These are phyloP conservation scores for Nomada fucata DNA, from an alignment of 2,888 invertebrate genomes.

Conservation along the genomic window DNA sequence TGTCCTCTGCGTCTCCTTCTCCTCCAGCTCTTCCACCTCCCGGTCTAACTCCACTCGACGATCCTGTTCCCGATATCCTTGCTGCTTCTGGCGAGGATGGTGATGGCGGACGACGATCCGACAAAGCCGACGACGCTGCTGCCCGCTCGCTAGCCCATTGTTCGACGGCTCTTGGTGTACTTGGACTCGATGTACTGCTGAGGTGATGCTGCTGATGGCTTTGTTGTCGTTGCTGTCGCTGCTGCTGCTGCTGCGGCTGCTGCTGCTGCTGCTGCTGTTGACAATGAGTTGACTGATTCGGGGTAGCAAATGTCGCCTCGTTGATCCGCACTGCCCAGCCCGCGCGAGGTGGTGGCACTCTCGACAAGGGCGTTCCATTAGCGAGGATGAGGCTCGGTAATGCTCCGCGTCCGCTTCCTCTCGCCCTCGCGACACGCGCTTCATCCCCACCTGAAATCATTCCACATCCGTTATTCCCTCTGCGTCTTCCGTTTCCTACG, in stretches of 20 bases:
- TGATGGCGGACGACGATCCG: constrained; percentile 68
- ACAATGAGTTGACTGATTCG: constrained; percentile 58
- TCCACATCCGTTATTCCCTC: not conserved
- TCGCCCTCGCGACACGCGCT: constrained; percentile 84
- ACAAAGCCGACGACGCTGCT: constrained; percentile 64
- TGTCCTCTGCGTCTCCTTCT: constrained; percentile 32
- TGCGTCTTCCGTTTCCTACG: not conserved
- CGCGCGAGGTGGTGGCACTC: constrained; percentile 82
- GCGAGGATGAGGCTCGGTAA: constrained; percentile 79
- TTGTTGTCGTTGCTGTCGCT: not conserved
- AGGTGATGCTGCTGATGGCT: constrained; percentile 43
- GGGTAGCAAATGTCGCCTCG: constrained; percentile 71
- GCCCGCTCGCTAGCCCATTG: constrained; percentile 75
- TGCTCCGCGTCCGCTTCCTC: constrained; percentile 84
- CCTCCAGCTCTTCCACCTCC: constrained; percentile 16
- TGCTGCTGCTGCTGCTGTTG: constrained; percentile 43
- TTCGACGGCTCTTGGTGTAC: constrained; percentile 68
- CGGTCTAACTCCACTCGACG: constrained; percentile 38
- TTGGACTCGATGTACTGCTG: constrained; percentile 54
- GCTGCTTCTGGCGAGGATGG: constrained; percentile 61
- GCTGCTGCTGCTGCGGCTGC: constrained; percentile 18
- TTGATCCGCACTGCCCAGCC: constrained; percentile 81
- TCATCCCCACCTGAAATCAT: constrained; percentile 83
- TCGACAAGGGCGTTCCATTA: constrained; percentile 83
- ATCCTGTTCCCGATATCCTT: constrained; percentile 46